Evolutionary conservation across 2,888 invertebrate genomes (phyloP).

Genomic region (Tridacna gigas): DNA sequence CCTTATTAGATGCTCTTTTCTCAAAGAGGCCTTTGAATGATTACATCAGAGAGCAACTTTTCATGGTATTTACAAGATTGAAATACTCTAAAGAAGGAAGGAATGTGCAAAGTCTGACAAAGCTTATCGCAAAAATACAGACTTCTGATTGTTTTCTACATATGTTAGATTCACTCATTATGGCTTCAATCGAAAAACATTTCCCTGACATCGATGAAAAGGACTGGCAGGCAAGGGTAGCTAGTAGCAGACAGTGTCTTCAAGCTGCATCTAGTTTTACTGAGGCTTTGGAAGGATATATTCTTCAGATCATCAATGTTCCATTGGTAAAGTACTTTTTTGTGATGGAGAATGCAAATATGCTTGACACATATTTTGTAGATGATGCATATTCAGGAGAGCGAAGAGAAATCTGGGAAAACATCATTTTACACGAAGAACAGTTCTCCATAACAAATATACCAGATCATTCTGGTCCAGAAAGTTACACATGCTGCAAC

Average conservation of each 20-base stretch:
- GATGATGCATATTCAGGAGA: slow-evolving; percentile 26
- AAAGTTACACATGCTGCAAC: slow-evolving; percentile 56
- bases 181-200: background rate
- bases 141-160: slow-evolving; percentile 23
- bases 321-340: slow-evolving; percentile 61
- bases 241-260: slow-evolving; percentile 49
- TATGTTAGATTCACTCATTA: slow-evolving; percentile 23
- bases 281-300: slow-evolving; percentile 56
- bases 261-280: slow-evolving; percentile 47
- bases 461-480: slow-evolving; percentile 57
- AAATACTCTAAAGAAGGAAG: slow-evolving; percentile 53
- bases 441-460: slow-evolving; percentile 46
- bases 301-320: slow-evolving; percentile 43
- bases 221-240: slow-evolving; percentile 60
- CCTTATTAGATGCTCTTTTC: slow-evolving; percentile 47
- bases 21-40: slow-evolving; percentile 38
- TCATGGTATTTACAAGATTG: slow-evolving; percentile 68
- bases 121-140: slow-evolving; percentile 43
- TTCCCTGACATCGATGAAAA: background rate
- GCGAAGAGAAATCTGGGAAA: slow-evolving; percentile 38
- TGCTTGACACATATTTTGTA: slow-evolving; percentile 53
- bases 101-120: slow-evolving; percentile 49
- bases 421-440: slow-evolving; percentile 18
- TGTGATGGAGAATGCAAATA: slow-evolving; percentile 48
- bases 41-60: slow-evolving; percentile 60